phyloP scores from a whole-genome alignment of 1,140 invertebrate genomes.

The Mamestra configurata region DNA sequence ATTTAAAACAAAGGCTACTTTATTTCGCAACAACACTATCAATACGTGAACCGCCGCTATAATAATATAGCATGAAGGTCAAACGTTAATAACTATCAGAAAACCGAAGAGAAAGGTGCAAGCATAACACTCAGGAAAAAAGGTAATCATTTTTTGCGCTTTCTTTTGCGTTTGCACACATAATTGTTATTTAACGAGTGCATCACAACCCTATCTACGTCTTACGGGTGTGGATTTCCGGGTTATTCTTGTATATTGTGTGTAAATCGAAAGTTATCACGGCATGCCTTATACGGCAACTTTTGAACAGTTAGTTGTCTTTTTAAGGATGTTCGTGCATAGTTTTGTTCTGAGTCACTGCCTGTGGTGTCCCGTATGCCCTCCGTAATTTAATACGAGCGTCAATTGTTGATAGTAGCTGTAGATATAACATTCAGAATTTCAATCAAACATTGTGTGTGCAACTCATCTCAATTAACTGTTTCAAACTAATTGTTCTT shows the following conservation, averaged over 20 bases:
- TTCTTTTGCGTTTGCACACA: slow-evolving; percentile 20
- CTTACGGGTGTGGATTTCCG: slow-evolving; percentile 24
- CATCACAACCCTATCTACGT: slow-evolving; percentile 18
- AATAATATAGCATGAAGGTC: slow-evolving; percentile 55
- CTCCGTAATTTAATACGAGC: slow-evolving; percentile 56
- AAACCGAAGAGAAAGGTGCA: slow-evolving; percentile 49
- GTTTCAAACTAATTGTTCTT: neutral
- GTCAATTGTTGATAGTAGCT: slow-evolving; percentile 45
- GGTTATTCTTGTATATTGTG: slow-evolving; percentile 13
- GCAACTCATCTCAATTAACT: neutral
- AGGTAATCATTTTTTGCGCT: slow-evolving; percentile 45
- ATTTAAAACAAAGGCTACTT: slow-evolving; percentile 47
- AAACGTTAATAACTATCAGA: slow-evolving; percentile 27
- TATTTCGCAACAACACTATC: slow-evolving; percentile 50
- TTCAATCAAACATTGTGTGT: neutral
- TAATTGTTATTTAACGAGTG: slow-evolving; percentile 32
- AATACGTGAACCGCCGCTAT: slow-evolving; percentile 31
- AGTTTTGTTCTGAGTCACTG: slow-evolving; percentile 64
- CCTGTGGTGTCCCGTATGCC: slow-evolving; percentile 30
- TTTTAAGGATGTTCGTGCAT: slow-evolving; percentile 56
- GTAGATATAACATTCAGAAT: neutral
- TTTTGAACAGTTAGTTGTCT: neutral
- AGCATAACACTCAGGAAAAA: slow-evolving; percentile 23
- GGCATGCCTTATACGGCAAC: neutral
- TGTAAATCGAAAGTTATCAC: slow-evolving; percentile 39